Conservation (phyloP, 2,888 invertebrate genomes). For the Mongoloraphidia duomilia region DNA sequence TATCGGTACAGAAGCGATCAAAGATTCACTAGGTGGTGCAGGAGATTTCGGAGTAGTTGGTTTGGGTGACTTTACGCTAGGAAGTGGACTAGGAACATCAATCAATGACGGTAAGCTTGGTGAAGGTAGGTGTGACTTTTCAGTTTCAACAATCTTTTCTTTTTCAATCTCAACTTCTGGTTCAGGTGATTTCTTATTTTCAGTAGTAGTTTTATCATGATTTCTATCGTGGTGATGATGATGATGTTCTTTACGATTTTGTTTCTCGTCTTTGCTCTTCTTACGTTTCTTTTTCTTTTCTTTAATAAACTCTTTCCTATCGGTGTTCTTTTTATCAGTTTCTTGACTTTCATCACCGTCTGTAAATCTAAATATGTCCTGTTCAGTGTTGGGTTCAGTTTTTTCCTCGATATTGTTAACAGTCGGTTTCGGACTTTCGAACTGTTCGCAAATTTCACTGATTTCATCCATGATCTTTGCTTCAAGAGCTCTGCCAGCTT, state of each 20-base stretch:
- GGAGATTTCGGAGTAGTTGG: slow-evolving; percentile 17
- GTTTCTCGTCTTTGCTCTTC: slow-evolving; percentile 64
- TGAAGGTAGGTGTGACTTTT: slow-evolving; percentile 8
- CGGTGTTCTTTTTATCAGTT: slow-evolving; percentile 29
- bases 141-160: slow-evolving; percentile 7
- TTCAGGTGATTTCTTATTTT: slow-evolving; percentile 23
- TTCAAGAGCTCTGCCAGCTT: slow-evolving; percentile 69
- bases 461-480: slow-evolving; percentile 62
- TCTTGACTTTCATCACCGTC: slow-evolving; percentile 43
- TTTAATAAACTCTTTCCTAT: slow-evolving; percentile 41
- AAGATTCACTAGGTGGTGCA: slow-evolving; percentile 11
- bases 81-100: slow-evolving; percentile 5
- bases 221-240: slow-evolving; percentile 44
- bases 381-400: slow-evolving; percentile 19
- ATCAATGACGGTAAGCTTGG: not conserved
- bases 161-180: slow-evolving; percentile 5
- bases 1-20: slow-evolving; percentile 11
- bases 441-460: slow-evolving; percentile 31
- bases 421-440: slow-evolving; percentile 24
- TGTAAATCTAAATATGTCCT: slow-evolving; percentile 45
- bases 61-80: slow-evolving; percentile 16
- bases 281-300: slow-evolving; percentile 78
- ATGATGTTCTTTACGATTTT: slow-evolving; percentile 50
- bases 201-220: slow-evolving; percentile 16
- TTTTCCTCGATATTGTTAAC: slow-evolving; percentile 20